Percentiles rank a stretch among this genome's conserved stretches.
These are phyloP conservation scores for Benitochromis conjunctus DNA, from an alignment of 2,113 vertebrate species.

Conservation along the genomic window DNA sequence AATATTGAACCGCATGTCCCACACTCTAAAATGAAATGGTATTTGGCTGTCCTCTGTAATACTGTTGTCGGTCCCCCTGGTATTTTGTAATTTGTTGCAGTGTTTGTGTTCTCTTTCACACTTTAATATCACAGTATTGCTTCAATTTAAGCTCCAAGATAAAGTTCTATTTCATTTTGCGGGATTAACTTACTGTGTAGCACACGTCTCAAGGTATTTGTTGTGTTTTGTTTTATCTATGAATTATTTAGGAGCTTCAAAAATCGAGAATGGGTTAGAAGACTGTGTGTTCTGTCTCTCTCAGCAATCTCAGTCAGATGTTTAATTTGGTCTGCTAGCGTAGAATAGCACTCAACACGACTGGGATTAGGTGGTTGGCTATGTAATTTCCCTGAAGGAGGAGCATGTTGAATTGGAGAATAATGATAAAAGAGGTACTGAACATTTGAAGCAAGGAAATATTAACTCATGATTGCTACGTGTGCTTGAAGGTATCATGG, in stretches of 20 bases:
- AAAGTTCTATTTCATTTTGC: conserved; percentile 78
- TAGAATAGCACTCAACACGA: conserved; percentile 57
- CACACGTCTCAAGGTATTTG: conserved; percentile 75
- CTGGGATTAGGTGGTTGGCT: conserved; percentile 59
- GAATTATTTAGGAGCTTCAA: conserved; percentile 78
- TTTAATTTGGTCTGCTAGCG: conserved; percentile 72
- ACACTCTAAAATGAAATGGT: conserved; percentile 55
- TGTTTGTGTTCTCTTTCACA: conserved; percentile 73
- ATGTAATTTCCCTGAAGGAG: conserved; percentile 76
- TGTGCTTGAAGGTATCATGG: conserved; percentile 20
- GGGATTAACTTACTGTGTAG: conserved; percentile 74
- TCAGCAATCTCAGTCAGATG: conserved; percentile 62
- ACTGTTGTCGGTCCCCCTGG: conserved; percentile 64
- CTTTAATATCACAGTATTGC: conserved; percentile 79
- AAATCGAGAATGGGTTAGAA: conserved; percentile 44
- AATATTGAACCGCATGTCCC: conserved; percentile 44
- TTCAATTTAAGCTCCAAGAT: conserved; percentile 76
- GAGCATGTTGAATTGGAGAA: conserved; percentile 64
- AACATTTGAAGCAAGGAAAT: conserved; percentile 54
- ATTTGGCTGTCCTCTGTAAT: conserved; percentile 66
- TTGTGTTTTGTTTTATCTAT: conserved; percentile 79
- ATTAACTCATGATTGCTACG: conserved; percentile 44
- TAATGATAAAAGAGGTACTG: conserved; percentile 71
- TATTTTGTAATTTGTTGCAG: conserved; percentile 75
- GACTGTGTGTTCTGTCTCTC: conserved; percentile 52